A percentile compares a stretch with the other conserved stretches of the same genome.
phyloP scores from a whole-genome alignment of 2,888 invertebrate genomes.

The Metacarcinus magister region DNA sequence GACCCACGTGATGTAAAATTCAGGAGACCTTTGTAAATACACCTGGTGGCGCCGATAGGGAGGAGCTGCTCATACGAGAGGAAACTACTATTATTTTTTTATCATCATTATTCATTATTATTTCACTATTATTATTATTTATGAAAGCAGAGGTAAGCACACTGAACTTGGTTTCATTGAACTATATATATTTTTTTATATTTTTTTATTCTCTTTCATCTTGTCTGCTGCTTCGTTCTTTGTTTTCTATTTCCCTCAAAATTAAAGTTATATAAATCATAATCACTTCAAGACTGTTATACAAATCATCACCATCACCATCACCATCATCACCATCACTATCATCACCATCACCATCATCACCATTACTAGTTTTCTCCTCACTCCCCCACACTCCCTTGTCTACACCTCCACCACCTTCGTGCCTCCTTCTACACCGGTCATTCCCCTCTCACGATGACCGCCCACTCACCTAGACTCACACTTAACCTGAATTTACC shows the following conservation, averaged over 20 bases:
- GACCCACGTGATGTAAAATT: background rate
- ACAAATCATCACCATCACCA: background rate
- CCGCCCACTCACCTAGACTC: background rate
- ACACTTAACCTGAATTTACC: slow-evolving; percentile 12
- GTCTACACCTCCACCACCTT: background rate
- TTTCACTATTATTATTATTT: background rate
- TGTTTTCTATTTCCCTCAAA: too few species aligned
- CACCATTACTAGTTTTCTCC: background rate
- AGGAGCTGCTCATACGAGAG: background rate
- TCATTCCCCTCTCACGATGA: background rate
- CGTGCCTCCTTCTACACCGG: background rate
- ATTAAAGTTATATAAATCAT: too few species aligned
- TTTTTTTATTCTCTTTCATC: background rate
- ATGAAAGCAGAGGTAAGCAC: background rate
- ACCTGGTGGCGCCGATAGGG: background rate
- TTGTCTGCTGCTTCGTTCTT: background rate
- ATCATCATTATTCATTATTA: too few species aligned
- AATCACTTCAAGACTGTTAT: background rate
- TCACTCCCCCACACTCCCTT: background rate
- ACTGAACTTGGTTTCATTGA: background rate
- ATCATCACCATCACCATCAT: background rate
- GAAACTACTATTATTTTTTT: background rate
- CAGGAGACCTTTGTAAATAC: background rate
- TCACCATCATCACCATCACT: background rate
- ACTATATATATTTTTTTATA: background rate